These are phyloP conservation scores for Drosophila trichaetosa DNA, from an alignment of 2,888 invertebrate genomes.

Conservation along the genomic window DNA sequence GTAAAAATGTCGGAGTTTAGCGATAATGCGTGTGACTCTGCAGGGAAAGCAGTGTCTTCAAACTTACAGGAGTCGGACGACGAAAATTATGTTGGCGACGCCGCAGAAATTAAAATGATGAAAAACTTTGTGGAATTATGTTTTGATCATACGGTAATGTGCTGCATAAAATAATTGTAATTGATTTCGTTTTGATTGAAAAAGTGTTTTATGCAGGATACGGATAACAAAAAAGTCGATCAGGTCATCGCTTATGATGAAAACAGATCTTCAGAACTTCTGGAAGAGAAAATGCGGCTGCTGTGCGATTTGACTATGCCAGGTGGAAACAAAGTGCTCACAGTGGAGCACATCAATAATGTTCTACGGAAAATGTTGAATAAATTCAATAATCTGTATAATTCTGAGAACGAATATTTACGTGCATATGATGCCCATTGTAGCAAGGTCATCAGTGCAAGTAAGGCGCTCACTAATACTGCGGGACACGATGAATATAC, in stretches of 20 bases:
- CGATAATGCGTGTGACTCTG: constrained; percentile 16
- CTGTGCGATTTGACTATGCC: constrained; percentile 4
- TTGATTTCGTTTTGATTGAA: not conserved
- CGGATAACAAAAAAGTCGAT: not conserved
- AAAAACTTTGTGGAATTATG: not conserved
- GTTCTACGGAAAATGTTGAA: constrained; percentile 3
- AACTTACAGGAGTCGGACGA: not conserved
- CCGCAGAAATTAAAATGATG: not conserved
- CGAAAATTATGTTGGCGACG: not conserved
- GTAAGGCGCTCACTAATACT: not conserved
- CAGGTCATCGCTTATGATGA: accelerated
- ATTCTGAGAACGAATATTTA: not conserved
- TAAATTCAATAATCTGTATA: not conserved
- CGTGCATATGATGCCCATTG: constrained; percentile 30
- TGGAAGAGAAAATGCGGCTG: constrained; percentile 20
- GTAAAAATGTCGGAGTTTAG: constrained; percentile 6
- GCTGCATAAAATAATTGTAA: not conserved
- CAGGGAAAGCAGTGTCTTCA: not conserved
- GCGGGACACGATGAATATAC: constrained; percentile 30
- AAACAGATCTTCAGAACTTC: not conserved
- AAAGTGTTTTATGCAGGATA: constrained; percentile 4
- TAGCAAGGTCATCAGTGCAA: not conserved
- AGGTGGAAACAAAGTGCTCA: not conserved
- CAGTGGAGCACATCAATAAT: not conserved
- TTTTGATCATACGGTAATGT: constrained; percentile 9